phyloP scores from a whole-genome alignment of 2,797 vertebrate species.

The Rhadinocentrus ornatus region DNA sequence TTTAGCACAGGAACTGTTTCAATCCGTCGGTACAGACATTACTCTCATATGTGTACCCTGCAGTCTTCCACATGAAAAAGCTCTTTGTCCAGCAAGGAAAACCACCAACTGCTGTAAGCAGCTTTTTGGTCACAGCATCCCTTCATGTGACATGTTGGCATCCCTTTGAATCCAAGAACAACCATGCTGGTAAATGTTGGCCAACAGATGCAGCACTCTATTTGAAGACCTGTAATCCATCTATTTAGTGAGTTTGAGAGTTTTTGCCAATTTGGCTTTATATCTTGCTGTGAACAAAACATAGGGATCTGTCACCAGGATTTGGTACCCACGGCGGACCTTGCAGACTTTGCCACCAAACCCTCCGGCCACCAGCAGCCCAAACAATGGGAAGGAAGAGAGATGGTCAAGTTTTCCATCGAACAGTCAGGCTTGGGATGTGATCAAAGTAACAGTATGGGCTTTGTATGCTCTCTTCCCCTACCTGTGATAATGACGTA shows the following conservation, averaged over 20 bases:
- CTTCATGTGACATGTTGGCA: conserved; percentile 60
- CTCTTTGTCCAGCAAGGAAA: conserved; percentile 8
- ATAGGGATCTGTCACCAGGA: conserved; percentile 43
- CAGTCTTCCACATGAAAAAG: conserved; percentile 12
- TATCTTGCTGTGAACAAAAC: conserved; percentile 52
- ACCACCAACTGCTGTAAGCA: conserved; percentile 26
- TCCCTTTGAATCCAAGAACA: conserved; percentile 30
- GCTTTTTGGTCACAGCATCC: conserved; percentile 43
- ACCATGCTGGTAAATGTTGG: conserved; percentile 55
- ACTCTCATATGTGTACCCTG: not conserved
- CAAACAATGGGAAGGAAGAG: conserved; percentile 5
- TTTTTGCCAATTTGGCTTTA: conserved; percentile 37
- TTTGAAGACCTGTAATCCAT: conserved; percentile 62
- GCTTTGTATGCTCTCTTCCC: conserved; percentile 32
- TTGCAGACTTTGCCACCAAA: conserved; percentile 48
- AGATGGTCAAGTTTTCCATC: conserved; percentile 26
- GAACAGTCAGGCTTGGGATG: conserved; percentile 28
- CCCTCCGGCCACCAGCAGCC: conserved; percentile 17
- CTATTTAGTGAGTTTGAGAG: conserved; percentile 55
- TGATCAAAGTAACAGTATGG: conserved; percentile 44
- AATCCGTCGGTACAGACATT: not conserved
- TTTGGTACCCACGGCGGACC: conserved; percentile 30
- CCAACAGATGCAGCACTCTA: conserved; percentile 64
- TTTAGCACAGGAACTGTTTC: not conserved
- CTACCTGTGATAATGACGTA: conserved; percentile 16